Percentiles rank a stretch among this genome's conserved stretches.
Conservation (phyloP, 1,140 invertebrate species). For the Drosophila asahinai region DNA sequence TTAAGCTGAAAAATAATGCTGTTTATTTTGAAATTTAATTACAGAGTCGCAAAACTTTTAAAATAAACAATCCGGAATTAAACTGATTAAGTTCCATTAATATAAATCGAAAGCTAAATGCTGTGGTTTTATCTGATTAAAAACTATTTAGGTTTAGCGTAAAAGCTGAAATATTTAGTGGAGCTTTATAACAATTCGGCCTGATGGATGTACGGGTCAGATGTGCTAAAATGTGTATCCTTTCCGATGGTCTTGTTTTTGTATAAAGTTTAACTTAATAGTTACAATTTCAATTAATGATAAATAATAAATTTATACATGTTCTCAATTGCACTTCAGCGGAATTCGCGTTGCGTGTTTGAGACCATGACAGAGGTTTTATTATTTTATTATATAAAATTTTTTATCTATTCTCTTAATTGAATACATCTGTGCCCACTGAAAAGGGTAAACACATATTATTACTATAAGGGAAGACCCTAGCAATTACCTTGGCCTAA, state of each 20-base stretch:
- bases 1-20: constrained; percentile 41
- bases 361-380: too few species aligned
- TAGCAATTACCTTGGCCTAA: too few species aligned
- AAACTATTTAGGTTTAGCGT: neutral
- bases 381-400: neutral
- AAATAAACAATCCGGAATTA: constrained; percentile 28
- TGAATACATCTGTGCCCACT: neutral
- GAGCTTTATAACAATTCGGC: neutral
- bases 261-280: neutral
- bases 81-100: constrained; percentile 36
- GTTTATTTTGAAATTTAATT: constrained; percentile 56
- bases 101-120: constrained; percentile 26
- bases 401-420: neutral
- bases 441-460: too few species aligned
- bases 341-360: neutral
- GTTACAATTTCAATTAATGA: neutral
- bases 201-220: too few species aligned
- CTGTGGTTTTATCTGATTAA: constrained; percentile 20
- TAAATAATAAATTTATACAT: neutral
- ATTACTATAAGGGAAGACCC: too few species aligned
- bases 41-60: constrained; percentile 29
- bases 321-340: constrained; percentile 4
- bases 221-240: too few species aligned
- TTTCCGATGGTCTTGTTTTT: too few species aligned
- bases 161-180: neutral